Conservation (phyloP, 2,888 invertebrate genomes). For the Acleris sparsana region DNA sequence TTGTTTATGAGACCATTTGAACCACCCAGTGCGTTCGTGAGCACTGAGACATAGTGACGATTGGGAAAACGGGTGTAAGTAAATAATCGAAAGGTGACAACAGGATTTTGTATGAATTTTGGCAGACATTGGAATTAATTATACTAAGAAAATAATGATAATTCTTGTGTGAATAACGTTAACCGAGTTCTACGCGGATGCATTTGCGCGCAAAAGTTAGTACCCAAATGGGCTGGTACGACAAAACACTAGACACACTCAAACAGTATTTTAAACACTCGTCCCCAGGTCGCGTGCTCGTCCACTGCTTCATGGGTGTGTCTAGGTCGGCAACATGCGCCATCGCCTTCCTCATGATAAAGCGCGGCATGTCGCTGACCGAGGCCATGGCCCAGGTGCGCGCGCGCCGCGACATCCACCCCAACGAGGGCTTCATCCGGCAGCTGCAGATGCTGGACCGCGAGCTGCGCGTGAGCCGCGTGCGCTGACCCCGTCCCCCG, state of each 20-base stretch:
- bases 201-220: no score
- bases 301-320: slow-evolving; percentile 92
- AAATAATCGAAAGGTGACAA: no score
- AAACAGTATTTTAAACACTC: background rate
- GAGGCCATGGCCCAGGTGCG: slow-evolving; percentile 90
- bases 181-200: no score
- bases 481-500: slow-evolving; percentile 74
- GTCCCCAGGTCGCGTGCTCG: slow-evolving; percentile 88
- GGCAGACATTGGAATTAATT: no score
- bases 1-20: no score
- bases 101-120: no score
- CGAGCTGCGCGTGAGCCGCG: slow-evolving; percentile 81
- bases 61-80: no score
- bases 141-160: no score
- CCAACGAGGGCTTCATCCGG: slow-evolving; percentile 91
- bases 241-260: background rate
- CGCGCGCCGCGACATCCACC: slow-evolving; percentile 88
- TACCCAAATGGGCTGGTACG: no score
- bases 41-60: no score
- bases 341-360: slow-evolving; percentile 91
- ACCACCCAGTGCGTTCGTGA: no score
- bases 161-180: no score
- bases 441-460: slow-evolving; percentile 88
- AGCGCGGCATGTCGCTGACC: slow-evolving; percentile 87
- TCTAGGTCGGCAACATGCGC: slow-evolving; percentile 92